These are phyloP conservation scores for Cossypha polioptera DNA, from an alignment of 2,797 vertebrate genomes.

Conservation along the genomic window DNA sequence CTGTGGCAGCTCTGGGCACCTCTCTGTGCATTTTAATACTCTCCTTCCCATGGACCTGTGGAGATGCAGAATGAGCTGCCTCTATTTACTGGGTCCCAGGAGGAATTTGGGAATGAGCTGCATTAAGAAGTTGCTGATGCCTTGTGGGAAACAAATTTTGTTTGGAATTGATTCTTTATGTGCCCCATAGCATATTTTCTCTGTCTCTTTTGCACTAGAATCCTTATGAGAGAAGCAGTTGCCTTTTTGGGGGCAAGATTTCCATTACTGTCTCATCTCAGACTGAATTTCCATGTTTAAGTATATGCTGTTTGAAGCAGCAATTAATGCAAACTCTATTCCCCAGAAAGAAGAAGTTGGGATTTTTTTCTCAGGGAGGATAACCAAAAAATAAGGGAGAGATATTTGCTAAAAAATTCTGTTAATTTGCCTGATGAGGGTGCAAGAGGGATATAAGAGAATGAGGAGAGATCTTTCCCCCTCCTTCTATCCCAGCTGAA, in stretches of 20 bases:
- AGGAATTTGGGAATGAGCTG: slow-evolving; percentile 36
- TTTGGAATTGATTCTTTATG: slow-evolving; percentile 39
- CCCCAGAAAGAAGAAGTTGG: not conserved
- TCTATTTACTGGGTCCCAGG: not conserved
- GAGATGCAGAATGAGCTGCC: not conserved
- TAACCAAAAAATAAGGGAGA: not conserved
- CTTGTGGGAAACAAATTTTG: slow-evolving; percentile 43
- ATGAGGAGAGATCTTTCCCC: not conserved
- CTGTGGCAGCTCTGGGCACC: not conserved
- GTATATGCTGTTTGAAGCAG: slow-evolving; percentile 55
- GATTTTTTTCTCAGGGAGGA: slow-evolving; percentile 16
- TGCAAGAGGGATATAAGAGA: not conserved
- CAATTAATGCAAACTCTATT: slow-evolving; percentile 51
- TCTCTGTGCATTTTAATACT: not conserved
- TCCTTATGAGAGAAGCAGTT: slow-evolving; percentile 26
- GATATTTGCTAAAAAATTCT: not conserved
- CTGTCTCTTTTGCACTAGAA: slow-evolving; percentile 9
- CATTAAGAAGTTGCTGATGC: slow-evolving; percentile 15
- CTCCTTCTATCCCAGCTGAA: not conserved
- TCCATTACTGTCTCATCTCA: slow-evolving; percentile 30
- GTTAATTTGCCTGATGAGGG: not conserved
- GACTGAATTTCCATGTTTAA: slow-evolving; percentile 51
- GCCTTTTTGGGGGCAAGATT: slow-evolving; percentile 31
- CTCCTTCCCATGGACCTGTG: not conserved
- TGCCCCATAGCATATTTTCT: slow-evolving; percentile 40